Evolutionary conservation across 2,888 invertebrate species (phyloP), one percentile per base, ranked within the genome.

Genomic region (Phyllotreta cruciferae): DNA sequence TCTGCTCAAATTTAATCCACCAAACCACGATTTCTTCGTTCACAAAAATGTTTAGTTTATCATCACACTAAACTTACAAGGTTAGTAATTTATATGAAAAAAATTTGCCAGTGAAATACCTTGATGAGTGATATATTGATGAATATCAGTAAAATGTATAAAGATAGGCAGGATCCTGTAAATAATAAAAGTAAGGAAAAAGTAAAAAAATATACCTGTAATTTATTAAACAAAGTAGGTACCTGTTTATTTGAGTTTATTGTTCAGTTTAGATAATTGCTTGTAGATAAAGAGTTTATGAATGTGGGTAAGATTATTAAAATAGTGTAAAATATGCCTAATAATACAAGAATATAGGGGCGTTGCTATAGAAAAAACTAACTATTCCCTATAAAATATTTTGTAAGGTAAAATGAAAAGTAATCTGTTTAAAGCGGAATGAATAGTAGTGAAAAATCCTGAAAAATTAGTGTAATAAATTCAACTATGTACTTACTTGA

Each of bases 401-500:
- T 52, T 53, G 69, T 24, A 24, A 24, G 4, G 1, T 24, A 24
- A 24, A 24, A 24, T 24, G 24, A 24, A 24, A 24, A 24, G 24
- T 24, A 24, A 24, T 24, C 24, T 4, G 2, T 24, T 24, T 24
- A 24, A 24, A 24, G 24, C 24, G 24, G 2, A 24, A 24, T 24
- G 24, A 24, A 24, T 4, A 3, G 1, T 68, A 70, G 53, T 65
- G 66, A 52, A 72, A 64, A 67, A 68, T 13, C 67, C 66, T n/a
- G 67, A 42, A 14, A 69, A 14, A 69, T 42, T 62, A 37, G 62
- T 38, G 71, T 68, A 24, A 62, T 63, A 62, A 66, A 70, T 42
- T n/a, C n/a, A n/a, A n/a, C n/a, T 36, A 42, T 61, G 13, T 14
- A 73, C 78, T 83, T 83, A 86, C 86, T 84, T 86, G 85, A 71